These are phyloP conservation scores for Drosophila stalkeri DNA, from an alignment of 2,888 invertebrate species.

Conservation along the genomic window DNA sequence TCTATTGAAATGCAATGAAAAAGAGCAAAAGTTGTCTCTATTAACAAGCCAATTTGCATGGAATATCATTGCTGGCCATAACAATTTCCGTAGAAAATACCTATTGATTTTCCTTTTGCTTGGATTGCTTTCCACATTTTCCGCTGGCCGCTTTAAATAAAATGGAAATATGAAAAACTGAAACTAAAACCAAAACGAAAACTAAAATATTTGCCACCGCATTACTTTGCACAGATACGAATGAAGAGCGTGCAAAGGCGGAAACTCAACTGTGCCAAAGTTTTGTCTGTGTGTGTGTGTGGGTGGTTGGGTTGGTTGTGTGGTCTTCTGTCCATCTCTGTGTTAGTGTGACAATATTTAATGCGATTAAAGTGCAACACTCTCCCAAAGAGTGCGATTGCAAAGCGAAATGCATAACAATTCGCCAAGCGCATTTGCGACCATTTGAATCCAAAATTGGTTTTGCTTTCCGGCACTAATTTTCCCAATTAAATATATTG, in stretches of 20 bases:
- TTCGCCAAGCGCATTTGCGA: conserved; percentile 9
- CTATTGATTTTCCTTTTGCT: conserved; percentile 66
- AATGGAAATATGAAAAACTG: conserved; percentile 46
- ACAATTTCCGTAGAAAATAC: conserved; percentile 38
- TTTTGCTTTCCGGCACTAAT: conserved; percentile 6
- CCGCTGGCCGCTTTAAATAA: conserved; percentile 19
- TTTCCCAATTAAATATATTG: conserved; percentile 21
- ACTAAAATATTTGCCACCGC: conserved; percentile 49
- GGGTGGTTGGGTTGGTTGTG: conserved; percentile 8
- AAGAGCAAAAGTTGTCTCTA: conserved; percentile 4
- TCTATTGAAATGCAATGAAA: conserved; percentile 5
- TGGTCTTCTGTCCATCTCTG: conserved; percentile 23
- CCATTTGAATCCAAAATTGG: conserved; percentile 2
- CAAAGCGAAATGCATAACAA: conserved; percentile 24
- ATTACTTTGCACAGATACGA: conserved; percentile 62
- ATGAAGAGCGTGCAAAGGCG: conserved; percentile 25
- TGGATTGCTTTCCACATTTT: conserved; percentile 25
- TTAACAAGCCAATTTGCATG: conserved; percentile 47
- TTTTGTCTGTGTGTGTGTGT: conserved; percentile 21
- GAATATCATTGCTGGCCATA: conserved; percentile 14
- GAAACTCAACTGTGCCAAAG: conserved; percentile 55
- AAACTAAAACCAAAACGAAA: conserved; percentile 34
- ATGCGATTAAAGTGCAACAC: conserved; percentile 82
- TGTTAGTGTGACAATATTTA: conserved; percentile 69
- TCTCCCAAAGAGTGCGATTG: conserved; percentile 39